Conservation (phyloP, 2,888 invertebrate genomes). For the Phymatocera aterrima region DNA sequence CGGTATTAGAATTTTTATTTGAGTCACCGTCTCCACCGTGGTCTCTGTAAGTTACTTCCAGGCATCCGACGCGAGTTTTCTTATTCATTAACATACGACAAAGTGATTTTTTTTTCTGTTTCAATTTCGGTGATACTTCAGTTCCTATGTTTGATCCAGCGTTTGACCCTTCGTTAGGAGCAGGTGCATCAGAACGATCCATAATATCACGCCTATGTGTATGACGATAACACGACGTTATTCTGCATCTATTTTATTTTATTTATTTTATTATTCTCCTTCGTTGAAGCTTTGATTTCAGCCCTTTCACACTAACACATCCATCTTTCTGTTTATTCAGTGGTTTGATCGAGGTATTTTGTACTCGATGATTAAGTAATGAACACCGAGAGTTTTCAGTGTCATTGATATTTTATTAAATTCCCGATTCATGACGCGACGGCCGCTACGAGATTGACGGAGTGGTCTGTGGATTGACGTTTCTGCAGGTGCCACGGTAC, state of each 20-base stretch:
- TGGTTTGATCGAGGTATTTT: not conserved
- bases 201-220: slow-evolving; percentile 54
- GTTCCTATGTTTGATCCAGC: slow-evolving; percentile 54
- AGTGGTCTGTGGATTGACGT: too few species aligned
- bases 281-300: not conserved
- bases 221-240: too few species aligned
- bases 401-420: slow-evolving; percentile 36
- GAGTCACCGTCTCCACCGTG: slow-evolving; percentile 57
- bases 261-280: too few species aligned
- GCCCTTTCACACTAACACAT: not conserved
- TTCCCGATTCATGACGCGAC: slow-evolving; percentile 7
- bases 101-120: slow-evolving; percentile 72
- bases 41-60: slow-evolving; percentile 66
- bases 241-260: too few species aligned
- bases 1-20: slow-evolving; percentile 63
- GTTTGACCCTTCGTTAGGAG: slow-evolving; percentile 41
- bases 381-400: not conserved
- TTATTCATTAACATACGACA: slow-evolving; percentile 72
- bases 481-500: slow-evolving; percentile 24
- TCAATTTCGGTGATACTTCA: slow-evolving; percentile 67
- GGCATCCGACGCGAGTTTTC: slow-evolving; percentile 72
- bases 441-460: too few species aligned
- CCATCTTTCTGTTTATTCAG: not conserved
- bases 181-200: slow-evolving; percentile 61
- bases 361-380: not conserved